phyloP scores from a whole-genome alignment of 2,797 vertebrate genomes.

The Sebastes cheni region DNA sequence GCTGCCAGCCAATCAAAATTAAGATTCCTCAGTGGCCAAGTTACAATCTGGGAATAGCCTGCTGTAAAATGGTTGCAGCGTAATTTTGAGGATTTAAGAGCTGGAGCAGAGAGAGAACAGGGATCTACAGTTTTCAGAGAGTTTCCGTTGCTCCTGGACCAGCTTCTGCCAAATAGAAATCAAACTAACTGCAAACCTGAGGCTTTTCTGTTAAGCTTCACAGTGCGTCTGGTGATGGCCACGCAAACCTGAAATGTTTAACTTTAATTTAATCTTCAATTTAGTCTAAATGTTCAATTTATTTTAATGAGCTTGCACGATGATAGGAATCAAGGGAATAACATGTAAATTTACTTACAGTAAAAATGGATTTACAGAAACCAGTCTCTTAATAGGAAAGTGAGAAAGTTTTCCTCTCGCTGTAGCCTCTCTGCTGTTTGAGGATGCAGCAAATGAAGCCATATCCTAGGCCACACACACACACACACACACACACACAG shows the following conservation, averaged over 20 bases:
- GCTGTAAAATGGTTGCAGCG: not conserved
- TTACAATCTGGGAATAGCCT: not conserved
- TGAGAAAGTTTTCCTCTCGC: not conserved
- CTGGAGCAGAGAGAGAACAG: not conserved
- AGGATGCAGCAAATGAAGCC: constrained; percentile 69
- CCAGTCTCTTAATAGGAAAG: not conserved
- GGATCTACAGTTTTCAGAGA: not conserved
- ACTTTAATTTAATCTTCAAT: constrained; percentile 19
- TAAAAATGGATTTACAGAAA: not conserved
- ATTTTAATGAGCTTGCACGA: constrained; percentile 39
- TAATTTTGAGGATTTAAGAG: not conserved
- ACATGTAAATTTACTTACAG: not conserved
- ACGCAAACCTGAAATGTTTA: constrained; percentile 5
- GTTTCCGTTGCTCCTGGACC: not conserved
- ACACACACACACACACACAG: constrained; percentile 18
- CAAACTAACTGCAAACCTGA: not conserved
- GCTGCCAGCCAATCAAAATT: not conserved
- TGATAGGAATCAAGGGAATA: not conserved
- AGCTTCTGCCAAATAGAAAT: not conserved
- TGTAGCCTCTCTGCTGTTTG: constrained; percentile 20
- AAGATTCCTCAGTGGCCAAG: not conserved
- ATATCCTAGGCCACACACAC: constrained; percentile 20
- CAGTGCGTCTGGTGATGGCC: not conserved
- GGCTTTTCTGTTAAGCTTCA: not conserved
- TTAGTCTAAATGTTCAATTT: constrained; percentile 27